phyloP scores from a whole-genome alignment of 2,797 vertebrate species.

The Labeo calbasu region DNA sequence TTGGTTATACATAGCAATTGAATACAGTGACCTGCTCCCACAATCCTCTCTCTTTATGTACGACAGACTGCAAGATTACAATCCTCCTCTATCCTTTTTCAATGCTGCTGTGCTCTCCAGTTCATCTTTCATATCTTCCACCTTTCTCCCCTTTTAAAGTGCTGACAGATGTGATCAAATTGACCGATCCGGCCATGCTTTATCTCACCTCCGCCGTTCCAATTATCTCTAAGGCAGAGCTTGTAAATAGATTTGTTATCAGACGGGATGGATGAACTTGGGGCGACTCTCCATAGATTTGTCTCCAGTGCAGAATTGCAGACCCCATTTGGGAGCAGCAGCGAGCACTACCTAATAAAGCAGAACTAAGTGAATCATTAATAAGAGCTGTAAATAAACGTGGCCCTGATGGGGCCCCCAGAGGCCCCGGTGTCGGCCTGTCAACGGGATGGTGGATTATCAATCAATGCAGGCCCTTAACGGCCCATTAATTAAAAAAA shows the following conservation, averaged over 20 bases:
- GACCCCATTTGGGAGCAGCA: conserved; percentile 28
- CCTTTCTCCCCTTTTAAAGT: background rate
- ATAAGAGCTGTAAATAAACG: conserved; percentile 73
- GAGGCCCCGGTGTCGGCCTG: conserved; percentile 29
- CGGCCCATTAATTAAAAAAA: conserved; percentile 75
- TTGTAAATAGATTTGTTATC: conserved; percentile 57
- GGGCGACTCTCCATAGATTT: conserved; percentile 50
- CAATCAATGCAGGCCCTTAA: conserved; percentile 63
- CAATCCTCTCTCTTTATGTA: background rate
- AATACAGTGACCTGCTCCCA: background rate
- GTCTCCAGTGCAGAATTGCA: conserved; percentile 38
- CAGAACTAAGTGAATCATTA: conserved; percentile 76
- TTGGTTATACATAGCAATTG: background rate
- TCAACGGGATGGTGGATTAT: conserved; percentile 45
- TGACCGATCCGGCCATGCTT: conserved; percentile 13
- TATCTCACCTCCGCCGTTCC: conserved; percentile 48
- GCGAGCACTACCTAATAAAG: conserved; percentile 68
- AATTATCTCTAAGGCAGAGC: conserved; percentile 54
- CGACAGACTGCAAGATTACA: background rate
- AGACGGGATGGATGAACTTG: conserved; percentile 57
- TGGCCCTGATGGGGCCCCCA: conserved; percentile 49
- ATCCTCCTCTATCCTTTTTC: background rate
- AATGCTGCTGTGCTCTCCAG: background rate
- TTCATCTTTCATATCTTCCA: conserved; percentile 27
- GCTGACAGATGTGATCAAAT: conserved; percentile 33